A percentile compares a stretch with the other conserved stretches of the same genome.
phyloP scores from a whole-genome alignment of 1,140 invertebrate genomes.

The Drosophila guanche region DNA sequence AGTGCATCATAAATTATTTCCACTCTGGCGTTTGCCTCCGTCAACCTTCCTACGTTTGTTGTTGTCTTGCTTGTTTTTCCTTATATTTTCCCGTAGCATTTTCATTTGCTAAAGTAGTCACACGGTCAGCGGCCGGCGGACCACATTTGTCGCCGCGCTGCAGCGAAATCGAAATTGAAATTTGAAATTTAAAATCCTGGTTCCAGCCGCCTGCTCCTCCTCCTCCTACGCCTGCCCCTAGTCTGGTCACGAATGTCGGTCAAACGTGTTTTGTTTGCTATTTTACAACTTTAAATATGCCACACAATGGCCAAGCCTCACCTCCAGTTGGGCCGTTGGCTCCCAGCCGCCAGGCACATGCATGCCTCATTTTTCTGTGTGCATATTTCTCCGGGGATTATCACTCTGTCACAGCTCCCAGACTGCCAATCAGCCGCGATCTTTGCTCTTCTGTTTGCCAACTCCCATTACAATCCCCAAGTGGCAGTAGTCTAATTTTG shows the following conservation, averaged over 20 bases:
- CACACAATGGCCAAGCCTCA: constrained; percentile 67
- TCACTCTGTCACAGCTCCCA: constrained; percentile 55
- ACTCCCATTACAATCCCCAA: constrained; percentile 47
- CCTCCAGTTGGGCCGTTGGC: neutral
- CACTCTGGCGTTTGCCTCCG: constrained; percentile 48
- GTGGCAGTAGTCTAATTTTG: constrained; percentile 41
- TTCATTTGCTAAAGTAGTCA: constrained; percentile 82
- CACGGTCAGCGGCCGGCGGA: constrained; percentile 61
- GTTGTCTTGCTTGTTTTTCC: neutral
- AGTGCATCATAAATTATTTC: constrained; percentile 81
- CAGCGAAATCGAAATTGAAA: constrained; percentile 79
- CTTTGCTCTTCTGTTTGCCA: constrained; percentile 1
- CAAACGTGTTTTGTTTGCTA: constrained; percentile 80
- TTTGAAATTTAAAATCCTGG: constrained; percentile 64
- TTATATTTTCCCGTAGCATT: constrained; percentile 64
- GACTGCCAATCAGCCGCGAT: constrained; percentile 25
- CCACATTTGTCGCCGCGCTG: constrained; percentile 68
- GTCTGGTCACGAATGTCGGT: constrained; percentile 79
- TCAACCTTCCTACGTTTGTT: constrained; percentile 23
- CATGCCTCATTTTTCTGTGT: constrained; percentile 73
- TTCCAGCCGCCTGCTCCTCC: constrained; percentile 16
- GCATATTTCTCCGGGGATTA: constrained; percentile 78
- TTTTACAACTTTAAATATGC: constrained; percentile 83
- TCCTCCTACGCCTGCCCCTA: constrained; percentile 9
- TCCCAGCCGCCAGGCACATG: constrained; percentile 25